Percentiles rank a stretch among this genome's conserved stretches.
Conservation (phyloP, 2,113 vertebrate genomes). For the Sturnus vulgaris region DNA sequence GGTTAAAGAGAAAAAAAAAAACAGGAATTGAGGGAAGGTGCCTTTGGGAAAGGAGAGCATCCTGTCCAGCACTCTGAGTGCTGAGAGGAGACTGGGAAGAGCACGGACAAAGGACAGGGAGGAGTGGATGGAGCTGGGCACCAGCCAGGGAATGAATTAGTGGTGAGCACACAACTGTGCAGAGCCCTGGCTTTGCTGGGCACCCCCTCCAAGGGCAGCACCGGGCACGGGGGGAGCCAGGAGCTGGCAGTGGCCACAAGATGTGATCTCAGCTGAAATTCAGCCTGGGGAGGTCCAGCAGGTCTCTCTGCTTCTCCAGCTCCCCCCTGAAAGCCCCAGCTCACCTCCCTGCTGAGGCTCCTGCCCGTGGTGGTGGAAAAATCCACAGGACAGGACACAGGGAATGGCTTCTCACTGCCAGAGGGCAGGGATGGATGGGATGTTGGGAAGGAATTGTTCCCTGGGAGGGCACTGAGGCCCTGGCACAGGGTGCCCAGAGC, state of each 20-base stretch:
- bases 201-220: neutral
- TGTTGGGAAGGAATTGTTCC: neutral
- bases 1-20: neutral
- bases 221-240: neutral
- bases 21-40: neutral
- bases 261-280: neutral
- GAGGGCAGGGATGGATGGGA: neutral
- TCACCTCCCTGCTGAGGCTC: neutral
- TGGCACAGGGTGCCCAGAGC: neutral
- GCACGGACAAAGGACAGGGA: neutral
- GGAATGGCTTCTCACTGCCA: neutral
- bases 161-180: fast-evolving
- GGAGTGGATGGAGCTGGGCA: neutral
- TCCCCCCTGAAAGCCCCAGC: neutral
- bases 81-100: neutral
- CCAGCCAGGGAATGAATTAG: neutral
- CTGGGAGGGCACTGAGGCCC: neutral
- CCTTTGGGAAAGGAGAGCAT: neutral
- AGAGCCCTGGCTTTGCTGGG: neutral
- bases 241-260: neutral
- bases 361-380: neutral
- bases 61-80: neutral
- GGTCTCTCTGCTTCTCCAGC: neutral
- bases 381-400: neutral
- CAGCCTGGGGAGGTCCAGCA: neutral